Percentiles rank a stretch among this genome's conserved stretches.
These are phyloP conservation scores for Onychomys leucogaster DNA, from an alignment of 2,797 vertebrate species.

Conservation along the genomic window DNA sequence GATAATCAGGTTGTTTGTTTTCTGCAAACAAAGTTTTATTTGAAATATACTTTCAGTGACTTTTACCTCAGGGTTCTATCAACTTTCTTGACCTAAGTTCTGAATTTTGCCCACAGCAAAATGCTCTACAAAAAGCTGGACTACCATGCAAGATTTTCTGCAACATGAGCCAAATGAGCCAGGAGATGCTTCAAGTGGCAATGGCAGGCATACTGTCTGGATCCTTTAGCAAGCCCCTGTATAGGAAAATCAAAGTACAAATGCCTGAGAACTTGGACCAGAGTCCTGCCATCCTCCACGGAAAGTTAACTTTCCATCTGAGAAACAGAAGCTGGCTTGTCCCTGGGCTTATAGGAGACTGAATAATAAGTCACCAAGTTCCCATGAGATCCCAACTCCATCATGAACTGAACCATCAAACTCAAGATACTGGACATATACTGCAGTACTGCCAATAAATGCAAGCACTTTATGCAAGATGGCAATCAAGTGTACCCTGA, in stretches of 20 bases:
- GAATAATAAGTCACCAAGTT: neutral
- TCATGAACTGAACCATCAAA: neutral
- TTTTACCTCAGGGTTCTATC: neutral
- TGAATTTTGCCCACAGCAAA: neutral
- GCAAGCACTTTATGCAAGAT: neutral
- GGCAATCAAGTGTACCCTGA: neutral
- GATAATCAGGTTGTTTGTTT: neutral
- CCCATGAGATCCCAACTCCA: neutral
- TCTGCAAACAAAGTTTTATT: neutral
- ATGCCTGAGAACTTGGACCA: neutral
- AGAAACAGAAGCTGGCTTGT: neutral
- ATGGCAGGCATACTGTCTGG: neutral
- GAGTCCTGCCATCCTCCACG: neutral
- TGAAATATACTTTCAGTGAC: neutral
- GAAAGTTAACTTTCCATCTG: neutral
- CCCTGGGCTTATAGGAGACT: neutral
- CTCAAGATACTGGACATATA: neutral
- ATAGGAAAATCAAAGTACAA: neutral
- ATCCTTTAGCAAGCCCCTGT: neutral
- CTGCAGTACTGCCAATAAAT: neutral
- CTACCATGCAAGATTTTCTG: neutral
- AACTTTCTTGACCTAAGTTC: neutral
- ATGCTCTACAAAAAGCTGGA: neutral
- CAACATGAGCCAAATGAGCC: neutral
- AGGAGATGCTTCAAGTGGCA: neutral